Evolutionary conservation across 1,140 invertebrate species (phyloP), one percentile per base, ranked within the genome.

Genomic region (Diorhabda elongata): DNA sequence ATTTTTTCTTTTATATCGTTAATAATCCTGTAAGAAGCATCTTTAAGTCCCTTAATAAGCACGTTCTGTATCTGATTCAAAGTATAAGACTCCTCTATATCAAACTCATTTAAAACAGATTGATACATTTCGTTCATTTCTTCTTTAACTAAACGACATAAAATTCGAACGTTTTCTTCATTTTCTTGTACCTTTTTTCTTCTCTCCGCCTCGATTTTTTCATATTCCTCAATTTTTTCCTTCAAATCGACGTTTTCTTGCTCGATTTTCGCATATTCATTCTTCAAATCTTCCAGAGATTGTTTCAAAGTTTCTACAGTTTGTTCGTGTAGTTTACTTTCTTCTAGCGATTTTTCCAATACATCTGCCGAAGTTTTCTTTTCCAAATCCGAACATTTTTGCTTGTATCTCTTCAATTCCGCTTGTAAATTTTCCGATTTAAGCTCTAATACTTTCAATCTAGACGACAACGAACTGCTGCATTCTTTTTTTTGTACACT

Each of bases 111-210:
- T 44, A 71, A 4, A 42, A 74, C 64, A 44, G 71, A 68, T 56
- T 63, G 64, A 59, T 70, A 74, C 73, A 74, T 71, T 5, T 41
- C 57, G 58, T 72, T 74, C 73, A 72, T 74, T 41, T 59, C 26
- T 9, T 68, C 61, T 66, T 74, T 74, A 26, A 72, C 57, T 26
- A 61, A 61, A 62, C 66, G 63, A 62, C 41, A 42, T 43, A 68
- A 61, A 42, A 41, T 57, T 3, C 52, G 52, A 42, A 43, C 62
- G 43, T 61, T 68, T 66, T 73, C 58, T 44, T 71, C 52, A 26
- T 68, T 66, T 44, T 62, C 64, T 42, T 64, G 43, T 5, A 8
- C 3, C 42, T 9, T 41, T 5, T 65, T n/a, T 26, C 9, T 44
- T 65, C 58, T 65, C 26, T 65, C 64, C 8, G 42, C 26, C n/a